Evolutionary conservation across 1,140 invertebrate species (phyloP).

Genomic region (Streblospio benedicti): DNA sequence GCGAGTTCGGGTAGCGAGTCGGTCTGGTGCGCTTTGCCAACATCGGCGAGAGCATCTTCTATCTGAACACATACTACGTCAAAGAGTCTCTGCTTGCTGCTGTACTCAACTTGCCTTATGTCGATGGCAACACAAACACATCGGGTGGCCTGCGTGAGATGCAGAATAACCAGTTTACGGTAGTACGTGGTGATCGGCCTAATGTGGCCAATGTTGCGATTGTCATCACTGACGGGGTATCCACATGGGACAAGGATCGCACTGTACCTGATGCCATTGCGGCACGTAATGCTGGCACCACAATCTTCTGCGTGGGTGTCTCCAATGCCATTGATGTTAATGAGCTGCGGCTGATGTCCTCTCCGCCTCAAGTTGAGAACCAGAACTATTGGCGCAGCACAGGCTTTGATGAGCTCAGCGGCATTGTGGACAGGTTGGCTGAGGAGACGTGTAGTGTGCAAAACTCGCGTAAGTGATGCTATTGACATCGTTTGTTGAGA

Average conservation of each 20-base stretch:
- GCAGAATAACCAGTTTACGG: neutral
- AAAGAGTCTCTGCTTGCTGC: neutral
- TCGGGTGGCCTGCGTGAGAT: conserved; percentile 1
- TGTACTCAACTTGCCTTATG: neutral
- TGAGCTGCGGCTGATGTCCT: conserved; percentile 2
- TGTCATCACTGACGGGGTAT: conserved; percentile 19
- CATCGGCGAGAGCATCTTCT: neutral
- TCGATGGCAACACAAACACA: conserved; percentile 10
- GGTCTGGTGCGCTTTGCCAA: conserved; percentile 3
- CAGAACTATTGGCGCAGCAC: neutral
- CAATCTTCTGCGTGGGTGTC: neutral
- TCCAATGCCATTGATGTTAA: neutral
- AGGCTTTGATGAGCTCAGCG: neutral
- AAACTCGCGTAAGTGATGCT: no score
- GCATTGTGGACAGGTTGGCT: neutral
- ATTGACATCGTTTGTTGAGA: no score
- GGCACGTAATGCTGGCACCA: neutral
- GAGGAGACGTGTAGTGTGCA: neutral
- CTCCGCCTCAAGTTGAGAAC: neutral
- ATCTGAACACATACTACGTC: neutral
- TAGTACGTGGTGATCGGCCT: conserved; percentile 12
- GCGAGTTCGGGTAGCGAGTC: neutral
- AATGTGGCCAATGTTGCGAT: conserved; percentile 20
- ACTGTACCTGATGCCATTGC: conserved; percentile 7
- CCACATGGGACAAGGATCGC: conserved; percentile 3